Conservation (phyloP, 2,113 vertebrate species). For the Paraplagusia blochii region DNA sequence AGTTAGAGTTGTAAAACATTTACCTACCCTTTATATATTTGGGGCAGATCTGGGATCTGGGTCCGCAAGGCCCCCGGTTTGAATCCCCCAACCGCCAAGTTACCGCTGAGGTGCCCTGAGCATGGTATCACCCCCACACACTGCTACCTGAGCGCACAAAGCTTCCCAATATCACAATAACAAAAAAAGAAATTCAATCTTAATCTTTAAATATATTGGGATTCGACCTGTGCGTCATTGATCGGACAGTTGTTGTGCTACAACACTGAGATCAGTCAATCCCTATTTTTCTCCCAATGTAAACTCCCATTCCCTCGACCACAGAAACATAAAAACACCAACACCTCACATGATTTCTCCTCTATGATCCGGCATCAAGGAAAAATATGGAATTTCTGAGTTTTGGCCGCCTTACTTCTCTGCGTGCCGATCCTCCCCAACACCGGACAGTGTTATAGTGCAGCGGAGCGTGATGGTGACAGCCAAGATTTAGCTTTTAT, state of each 20-base stretch:
- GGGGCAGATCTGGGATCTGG: too few species aligned
- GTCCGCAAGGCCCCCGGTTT: too few species aligned
- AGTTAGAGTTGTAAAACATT: too few species aligned
- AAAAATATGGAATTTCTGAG: conserved; percentile 42
- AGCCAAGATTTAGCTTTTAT: conserved; percentile 74
- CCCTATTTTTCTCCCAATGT: conserved; percentile 25
- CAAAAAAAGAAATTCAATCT: too few species aligned
- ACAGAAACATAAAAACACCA: conserved; percentile 31
- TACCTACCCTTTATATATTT: too few species aligned
- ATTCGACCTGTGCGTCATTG: too few species aligned
- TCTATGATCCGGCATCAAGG: conserved; percentile 28
- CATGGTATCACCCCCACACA: too few species aligned
- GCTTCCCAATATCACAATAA: too few species aligned
- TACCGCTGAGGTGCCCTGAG: too few species aligned
- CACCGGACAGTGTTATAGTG: conserved; percentile 66
- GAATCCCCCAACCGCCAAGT: too few species aligned
- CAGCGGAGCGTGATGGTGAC: conserved; percentile 57
- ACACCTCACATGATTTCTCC: conserved; percentile 70
- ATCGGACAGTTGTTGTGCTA: conserved; percentile 62
- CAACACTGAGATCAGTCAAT: conserved; percentile 51
- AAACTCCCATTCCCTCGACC: conserved; percentile 5
- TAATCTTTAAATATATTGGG: too few species aligned
- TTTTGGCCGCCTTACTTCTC: conserved; percentile 6
- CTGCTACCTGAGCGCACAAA: too few species aligned
- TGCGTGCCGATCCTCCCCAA: conserved; percentile 28